Evolutionary conservation across 2,797 vertebrate genomes (phyloP).

Genomic region (Gadopsis marmoratus): DNA sequence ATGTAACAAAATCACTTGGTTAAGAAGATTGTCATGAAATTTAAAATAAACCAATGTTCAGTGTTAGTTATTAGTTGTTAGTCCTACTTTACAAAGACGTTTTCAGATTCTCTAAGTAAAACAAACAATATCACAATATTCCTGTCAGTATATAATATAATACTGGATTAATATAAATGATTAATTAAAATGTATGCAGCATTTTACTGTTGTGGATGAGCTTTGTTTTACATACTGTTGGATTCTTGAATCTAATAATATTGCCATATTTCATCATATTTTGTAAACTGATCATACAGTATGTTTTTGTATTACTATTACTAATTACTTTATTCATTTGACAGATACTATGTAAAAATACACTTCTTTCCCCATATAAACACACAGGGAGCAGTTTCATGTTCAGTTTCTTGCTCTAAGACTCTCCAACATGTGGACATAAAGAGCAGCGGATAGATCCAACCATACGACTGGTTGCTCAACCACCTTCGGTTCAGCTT

Average conservation of each 20-base stretch:
- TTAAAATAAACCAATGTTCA: background rate
- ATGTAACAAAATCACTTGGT: background rate
- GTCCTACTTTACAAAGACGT: background rate
- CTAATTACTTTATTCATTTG: background rate
- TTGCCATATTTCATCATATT: background rate
- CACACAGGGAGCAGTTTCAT: background rate
- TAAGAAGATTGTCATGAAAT: background rate
- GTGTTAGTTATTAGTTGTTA: background rate
- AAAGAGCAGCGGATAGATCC: background rate
- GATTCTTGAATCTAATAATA: background rate
- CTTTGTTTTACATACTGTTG: background rate
- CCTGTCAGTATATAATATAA: background rate
- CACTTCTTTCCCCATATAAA: background rate
- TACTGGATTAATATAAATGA: background rate
- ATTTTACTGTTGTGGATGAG: background rate
- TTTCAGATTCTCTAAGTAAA: background rate
- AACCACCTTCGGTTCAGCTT: background rate
- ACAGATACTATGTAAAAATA: background rate
- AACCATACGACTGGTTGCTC: no score
- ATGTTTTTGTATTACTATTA: background rate
- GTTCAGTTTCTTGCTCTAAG: background rate
- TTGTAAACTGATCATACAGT: background rate
- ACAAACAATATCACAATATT: background rate
- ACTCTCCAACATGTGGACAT: background rate
- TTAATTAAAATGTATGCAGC: rapidly evolving